Conservation (phyloP, 2,113 vertebrate species). For the Ellobius talpinus region DNA sequence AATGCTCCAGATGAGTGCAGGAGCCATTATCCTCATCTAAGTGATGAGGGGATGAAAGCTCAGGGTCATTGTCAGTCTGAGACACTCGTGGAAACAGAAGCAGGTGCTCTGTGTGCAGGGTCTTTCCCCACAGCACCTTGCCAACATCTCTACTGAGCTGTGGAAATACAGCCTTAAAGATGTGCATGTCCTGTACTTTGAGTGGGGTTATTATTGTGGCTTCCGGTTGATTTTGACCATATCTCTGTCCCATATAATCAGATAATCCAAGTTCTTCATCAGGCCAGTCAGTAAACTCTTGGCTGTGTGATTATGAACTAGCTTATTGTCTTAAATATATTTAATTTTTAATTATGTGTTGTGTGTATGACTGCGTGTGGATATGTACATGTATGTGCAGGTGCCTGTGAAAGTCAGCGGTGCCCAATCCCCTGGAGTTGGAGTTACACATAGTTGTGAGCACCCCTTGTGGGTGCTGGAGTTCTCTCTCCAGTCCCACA, state of each 20-base stretch:
- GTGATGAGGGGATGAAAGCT: not conserved
- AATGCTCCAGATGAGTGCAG: not conserved
- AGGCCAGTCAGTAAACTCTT: conserved; percentile 25
- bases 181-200: not conserved
- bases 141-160: not conserved
- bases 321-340: not conserved
- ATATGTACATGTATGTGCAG: not conserved
- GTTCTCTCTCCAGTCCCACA: not conserved
- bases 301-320: not conserved
- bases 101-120: not conserved
- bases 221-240: conserved; percentile 22
- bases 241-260: not conserved
- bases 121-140: not conserved
- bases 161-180: not conserved
- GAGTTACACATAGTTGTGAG: not conserved
- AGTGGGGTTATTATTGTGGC: not conserved
- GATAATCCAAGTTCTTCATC: not conserved
- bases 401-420: not conserved
- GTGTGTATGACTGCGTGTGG: not conserved
- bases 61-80: conserved; percentile 14
- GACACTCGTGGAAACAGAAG: conserved; percentile 10
- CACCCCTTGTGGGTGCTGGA: not conserved
- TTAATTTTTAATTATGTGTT: not conserved
- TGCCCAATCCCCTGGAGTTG: not conserved
- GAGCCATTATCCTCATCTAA: not conserved